Evolutionary conservation across 37 sponge, comb jelly and placozoan genomes (phyloP), one percentile per base, ranked within the genome.

Genomic region (Spongilla lacustris): DNA sequence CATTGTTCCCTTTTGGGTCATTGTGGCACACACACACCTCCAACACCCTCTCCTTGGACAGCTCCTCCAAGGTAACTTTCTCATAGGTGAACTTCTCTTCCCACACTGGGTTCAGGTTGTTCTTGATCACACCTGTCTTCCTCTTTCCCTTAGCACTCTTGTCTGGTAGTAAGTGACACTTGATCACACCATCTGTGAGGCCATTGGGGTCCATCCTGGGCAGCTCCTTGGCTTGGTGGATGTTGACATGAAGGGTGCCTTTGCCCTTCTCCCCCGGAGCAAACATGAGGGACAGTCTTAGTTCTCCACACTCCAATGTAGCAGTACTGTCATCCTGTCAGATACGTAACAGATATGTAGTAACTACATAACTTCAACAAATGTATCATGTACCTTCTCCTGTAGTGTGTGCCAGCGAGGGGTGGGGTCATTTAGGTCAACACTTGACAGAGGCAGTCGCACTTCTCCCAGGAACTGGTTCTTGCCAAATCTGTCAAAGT

Each of bases 391-490:
- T 34, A 92, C 92, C 85, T 84, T 92, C 13, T 92, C 92, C 25
- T 79, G 69, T 2, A 92, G 88, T 25, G 88, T 50, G 77, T 83
- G 80, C 92, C 88, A 92, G 27, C 68, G 48, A 46, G 87, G 80
- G 58, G 75, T 84, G 36, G 34, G 12, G 81, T 79, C 71, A 36
- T 69, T 70, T 50, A 92, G 92, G 75, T 87, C 84, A 2, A 88
- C 73, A 28, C 72, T 67, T 6, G 71, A 71, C 68, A 92, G 89
- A 71, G 86, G 86, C 46, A 92, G 66, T 27, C 83, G 71, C n/a
- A 92, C 83, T 66, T 92, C 89, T 68, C 93, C 93, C 68, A 92
- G 79, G 68, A 92, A 92, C 36, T 81, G 74, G 79, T 92, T 92
- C 74, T 71, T 80, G 3, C 89, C 89, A 75, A 92, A 89, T 49